Evolutionary conservation across 2,888 invertebrate genomes (phyloP).

Genomic region (Cynaeus angustus): DNA sequence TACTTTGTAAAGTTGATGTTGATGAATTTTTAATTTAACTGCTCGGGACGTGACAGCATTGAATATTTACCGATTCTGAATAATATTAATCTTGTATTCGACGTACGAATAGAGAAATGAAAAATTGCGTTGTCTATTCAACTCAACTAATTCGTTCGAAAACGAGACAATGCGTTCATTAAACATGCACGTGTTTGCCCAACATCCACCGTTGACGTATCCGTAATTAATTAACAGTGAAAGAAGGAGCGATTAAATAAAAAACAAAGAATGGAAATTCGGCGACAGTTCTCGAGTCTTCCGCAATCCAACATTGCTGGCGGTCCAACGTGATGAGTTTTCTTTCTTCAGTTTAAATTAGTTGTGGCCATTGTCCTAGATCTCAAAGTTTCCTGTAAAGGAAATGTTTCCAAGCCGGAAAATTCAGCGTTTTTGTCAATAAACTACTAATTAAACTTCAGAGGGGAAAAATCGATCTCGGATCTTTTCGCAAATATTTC

Average conservation of each 20-base stretch:
- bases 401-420: slow-evolving; percentile 26
- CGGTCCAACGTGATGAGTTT: slow-evolving; percentile 50
- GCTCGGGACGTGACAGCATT: slow-evolving; percentile 31
- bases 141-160: background rate
- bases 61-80: slow-evolving; percentile 38
- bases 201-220: too few species aligned
- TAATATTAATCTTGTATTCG: slow-evolving; percentile 36
- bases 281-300: slow-evolving; percentile 39
- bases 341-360: slow-evolving; percentile 47
- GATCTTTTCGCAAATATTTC: slow-evolving; percentile 22
- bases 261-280: slow-evolving; percentile 48
- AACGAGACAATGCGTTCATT: slow-evolving; percentile 10
- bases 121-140: slow-evolving; percentile 33
- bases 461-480: slow-evolving; percentile 7
- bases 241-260: slow-evolving; percentile 16
- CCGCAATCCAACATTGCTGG: slow-evolving; percentile 49
- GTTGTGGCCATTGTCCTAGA: slow-evolving; percentile 50
- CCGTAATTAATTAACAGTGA: too few species aligned
- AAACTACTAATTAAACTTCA: slow-evolving; percentile 44
- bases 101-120: slow-evolving; percentile 22
- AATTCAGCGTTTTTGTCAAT: slow-evolving; percentile 38
- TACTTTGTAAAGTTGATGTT: slow-evolving; percentile 25
- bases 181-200: background rate
- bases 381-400: slow-evolving; percentile 41
- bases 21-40: slow-evolving; percentile 44